Conservation (phyloP, 2,888 invertebrate species). For the Eupelmus urozonus region DNA sequence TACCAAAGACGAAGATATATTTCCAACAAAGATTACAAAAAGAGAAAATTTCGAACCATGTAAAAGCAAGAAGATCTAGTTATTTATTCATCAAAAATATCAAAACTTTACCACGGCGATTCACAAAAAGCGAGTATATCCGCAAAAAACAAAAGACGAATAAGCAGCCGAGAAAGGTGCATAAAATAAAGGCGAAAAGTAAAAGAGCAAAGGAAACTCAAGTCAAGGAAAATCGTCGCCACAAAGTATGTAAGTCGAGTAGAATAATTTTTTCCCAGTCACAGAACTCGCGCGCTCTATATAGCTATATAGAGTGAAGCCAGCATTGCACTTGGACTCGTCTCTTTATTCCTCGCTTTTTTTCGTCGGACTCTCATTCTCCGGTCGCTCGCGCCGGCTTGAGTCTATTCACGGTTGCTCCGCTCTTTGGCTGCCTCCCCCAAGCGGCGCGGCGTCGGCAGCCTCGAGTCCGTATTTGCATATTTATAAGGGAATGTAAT, state of each 20-base stretch:
- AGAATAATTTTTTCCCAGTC: constrained; percentile 44
- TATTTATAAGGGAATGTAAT: constrained; percentile 77
- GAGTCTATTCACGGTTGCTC: constrained; percentile 58
- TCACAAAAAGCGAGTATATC: too few relatives aligned
- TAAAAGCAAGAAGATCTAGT: too few relatives aligned
- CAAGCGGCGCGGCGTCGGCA: constrained; percentile 63
- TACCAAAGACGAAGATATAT: too few relatives aligned
- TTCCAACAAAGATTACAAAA: too few relatives aligned
- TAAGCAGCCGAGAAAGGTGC: neutral
- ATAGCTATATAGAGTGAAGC: too few relatives aligned
- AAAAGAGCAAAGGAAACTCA: constrained; percentile 12
- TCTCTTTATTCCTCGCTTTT: constrained; percentile 32
- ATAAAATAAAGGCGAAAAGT: neutral
- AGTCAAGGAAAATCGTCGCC: neutral
- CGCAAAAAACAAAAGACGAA: neutral
- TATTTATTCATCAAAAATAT: too few relatives aligned
- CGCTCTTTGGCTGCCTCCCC: constrained; percentile 22
- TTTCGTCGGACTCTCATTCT: constrained; percentile 52
- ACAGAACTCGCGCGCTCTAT: too few relatives aligned
- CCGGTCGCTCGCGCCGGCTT: constrained; percentile 58
- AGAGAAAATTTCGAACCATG: too few relatives aligned
- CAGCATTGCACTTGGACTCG: too few relatives aligned
- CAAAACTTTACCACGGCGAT: too few relatives aligned
- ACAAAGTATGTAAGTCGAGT: constrained; percentile 18
- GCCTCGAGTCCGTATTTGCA: constrained; percentile 74